Base-by-base conservation (phyloP, 2,113 vertebrate species). In the Oceanites oceanicus region DNA sequence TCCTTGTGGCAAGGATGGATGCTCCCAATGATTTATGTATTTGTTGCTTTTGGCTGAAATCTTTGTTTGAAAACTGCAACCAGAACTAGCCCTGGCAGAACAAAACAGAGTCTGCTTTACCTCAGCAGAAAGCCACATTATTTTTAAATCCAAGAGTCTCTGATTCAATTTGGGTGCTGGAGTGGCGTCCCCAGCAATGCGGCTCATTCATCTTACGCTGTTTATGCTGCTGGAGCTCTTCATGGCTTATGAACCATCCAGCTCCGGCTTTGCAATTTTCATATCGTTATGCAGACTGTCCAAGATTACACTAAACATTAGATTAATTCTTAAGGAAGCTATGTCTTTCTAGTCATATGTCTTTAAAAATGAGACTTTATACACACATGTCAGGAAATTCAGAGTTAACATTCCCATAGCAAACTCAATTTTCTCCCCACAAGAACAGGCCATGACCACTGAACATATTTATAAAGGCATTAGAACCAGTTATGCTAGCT, bases 101-200 rank as follows among this genome's bases (percentile, higher is more conserved):
- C 34, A 52, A 68, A 86, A 19, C 49, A 56, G 77, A 29, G 53
- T 53, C 90, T 94, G 92, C 81, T 85, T 87, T 90, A 40, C 70
- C 84, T 90, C 84, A 86, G 87, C 91, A 88, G 49, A 84, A 94
- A 93, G 93, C 34, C 68, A 25, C 56, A 45, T 91, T 68, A 38
- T 59, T 91, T 91, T 77, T 85, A 81, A 95, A 78, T 72, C 47
- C 63, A 84, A 71, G 88, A 82, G 83, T 68, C 88, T 90, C 82
- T 87, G 87, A 84, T 82, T 94, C 44, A 53, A 81, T 92, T 71
- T 95, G 85, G 70, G 65, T 66, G 80, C 87, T 65, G 89, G 52
- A 87, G 73, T 55, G 73, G 94, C 47, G 14, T 94, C 91, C 89
- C 56, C 86, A 71, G 75, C 80, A 56, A 67, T 2, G 6, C 0